Evolutionary conservation across 2,888 invertebrate species (phyloP), one percentile per base, ranked within the genome.

Genomic region (Ptilodon capucinus): DNA sequence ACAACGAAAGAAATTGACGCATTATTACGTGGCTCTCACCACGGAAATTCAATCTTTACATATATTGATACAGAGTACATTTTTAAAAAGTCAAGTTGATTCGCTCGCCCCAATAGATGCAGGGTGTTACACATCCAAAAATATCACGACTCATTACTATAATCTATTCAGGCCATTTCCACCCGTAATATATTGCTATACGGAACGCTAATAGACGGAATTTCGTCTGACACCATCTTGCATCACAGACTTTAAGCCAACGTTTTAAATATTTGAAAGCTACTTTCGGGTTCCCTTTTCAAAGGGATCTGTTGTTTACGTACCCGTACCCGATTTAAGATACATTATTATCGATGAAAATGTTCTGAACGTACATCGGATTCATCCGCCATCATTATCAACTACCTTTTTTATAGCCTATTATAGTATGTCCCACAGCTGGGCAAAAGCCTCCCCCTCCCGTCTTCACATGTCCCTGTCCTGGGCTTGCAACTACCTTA

Each of bases 131-230:
- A 40, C 9, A 16, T 28, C 34, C 32, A 11, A 28, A 46, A 48
- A 41, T 40, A 34, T 51, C n/a, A 9, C 17, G 19, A 16, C 39
- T 34, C 44, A 46, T 43, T 30, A 44, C 36, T 46, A 23, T 28
- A 39, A 48, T 51, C 49, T 48, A 51, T 46, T 49, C 54, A 45
- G 38, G 57, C 46, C 51, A 46, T 54, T 46, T 47, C 49, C 43
- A 38, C 11, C 32, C 14, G 34, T 44, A 47, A 59, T 59, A 65
- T 55, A 61, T 64, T 44, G 30, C 16, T 44, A 51, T 61, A 50
- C 53, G 54, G 53, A 59, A 62, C 64, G 49, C 48, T 48, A 49
- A 48, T 35, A 35, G 35, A 42, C 45, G 48, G 39, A 51, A 54
- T 54, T 18, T 35, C 28, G 7, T 25, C 38, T 34, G 36, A 17